Conservation (phyloP, 35 echinoderm and acorn worm genomes). For the Apostichopus japonicus region DNA sequence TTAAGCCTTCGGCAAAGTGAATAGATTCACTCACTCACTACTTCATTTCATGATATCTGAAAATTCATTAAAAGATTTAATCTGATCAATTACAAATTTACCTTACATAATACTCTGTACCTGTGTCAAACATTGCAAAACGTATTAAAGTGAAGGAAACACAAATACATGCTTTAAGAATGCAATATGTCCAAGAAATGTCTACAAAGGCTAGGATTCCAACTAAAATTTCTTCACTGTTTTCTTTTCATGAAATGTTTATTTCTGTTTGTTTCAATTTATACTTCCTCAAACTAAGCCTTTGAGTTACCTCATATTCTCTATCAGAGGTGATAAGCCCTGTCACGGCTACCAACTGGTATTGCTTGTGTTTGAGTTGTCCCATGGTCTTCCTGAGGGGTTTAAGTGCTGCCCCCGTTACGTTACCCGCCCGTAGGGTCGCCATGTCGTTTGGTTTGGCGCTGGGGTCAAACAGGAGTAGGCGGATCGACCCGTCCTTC, state of each 20-base stretch:
- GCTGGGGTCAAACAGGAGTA: constrained; percentile 95
- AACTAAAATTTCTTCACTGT: not conserved
- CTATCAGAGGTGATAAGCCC: constrained; percentile 64
- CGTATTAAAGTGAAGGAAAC: no score
- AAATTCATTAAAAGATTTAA: no score
- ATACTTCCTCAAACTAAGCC: not conserved
- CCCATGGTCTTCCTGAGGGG: constrained; percentile 76
- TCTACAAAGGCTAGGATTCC: not conserved
- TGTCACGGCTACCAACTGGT: constrained; percentile 84
- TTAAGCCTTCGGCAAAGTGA: no score
- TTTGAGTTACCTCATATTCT: constrained; percentile 73
- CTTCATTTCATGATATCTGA: no score
- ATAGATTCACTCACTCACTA: no score
- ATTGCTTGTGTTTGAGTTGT: constrained; percentile 89
- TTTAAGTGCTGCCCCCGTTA: constrained; percentile 69
- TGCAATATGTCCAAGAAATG: not conserved
- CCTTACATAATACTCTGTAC: no score
- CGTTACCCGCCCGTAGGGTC: constrained; percentile 41
- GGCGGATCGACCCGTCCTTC: constrained; percentile 82
- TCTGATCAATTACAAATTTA: no score
- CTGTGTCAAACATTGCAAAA: no score
- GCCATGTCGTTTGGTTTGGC: constrained; percentile 55
- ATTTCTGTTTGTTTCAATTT: no score
- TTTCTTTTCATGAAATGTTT: not conserved
- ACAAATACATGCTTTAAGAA: no score